These are phyloP conservation scores for Sciurus carolinensis DNA, from an alignment of 2,797 vertebrate genomes.

Conservation along the genomic window DNA sequence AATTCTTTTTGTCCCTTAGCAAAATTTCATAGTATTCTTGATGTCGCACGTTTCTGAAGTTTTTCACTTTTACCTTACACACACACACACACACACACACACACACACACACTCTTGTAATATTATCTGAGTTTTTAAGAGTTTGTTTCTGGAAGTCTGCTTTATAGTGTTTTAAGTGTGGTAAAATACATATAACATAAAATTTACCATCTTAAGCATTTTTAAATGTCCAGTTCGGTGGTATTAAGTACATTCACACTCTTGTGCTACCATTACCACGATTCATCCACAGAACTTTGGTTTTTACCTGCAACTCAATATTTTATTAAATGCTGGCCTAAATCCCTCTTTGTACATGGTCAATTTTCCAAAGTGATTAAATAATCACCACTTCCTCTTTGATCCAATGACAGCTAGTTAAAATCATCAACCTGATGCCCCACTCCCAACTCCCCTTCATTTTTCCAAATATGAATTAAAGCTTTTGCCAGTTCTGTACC, in stretches of 20 bases:
- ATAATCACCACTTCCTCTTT: not conserved
- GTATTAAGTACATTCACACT: not conserved
- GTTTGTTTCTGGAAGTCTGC: not conserved
- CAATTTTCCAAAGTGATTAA: too few relatives aligned
- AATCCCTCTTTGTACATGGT: too few relatives aligned
- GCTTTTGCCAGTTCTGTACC: not conserved
- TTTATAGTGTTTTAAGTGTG: conserved; percentile 30
- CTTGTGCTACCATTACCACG: not conserved
- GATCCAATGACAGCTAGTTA: not conserved
- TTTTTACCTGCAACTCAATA: too few relatives aligned
- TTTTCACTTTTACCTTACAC: conserved; percentile 37
- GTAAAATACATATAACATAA: conserved; percentile 20
- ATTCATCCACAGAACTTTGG: not conserved
- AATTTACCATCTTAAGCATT: not conserved
- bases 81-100: not conserved
- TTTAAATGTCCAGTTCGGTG: not conserved
- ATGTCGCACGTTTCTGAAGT: not conserved
- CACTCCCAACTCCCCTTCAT: not conserved
- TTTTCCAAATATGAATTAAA: not conserved
- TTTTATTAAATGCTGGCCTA: too few relatives aligned
- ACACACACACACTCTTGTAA: not conserved
- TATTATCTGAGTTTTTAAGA: not conserved
- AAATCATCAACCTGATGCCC: not conserved
- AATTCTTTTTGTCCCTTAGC: conserved; percentile 4
- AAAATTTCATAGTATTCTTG: conserved; percentile 43